Conservation (phyloP, 2,797 vertebrate genomes). For the Enteromius paludinosus region DNA sequence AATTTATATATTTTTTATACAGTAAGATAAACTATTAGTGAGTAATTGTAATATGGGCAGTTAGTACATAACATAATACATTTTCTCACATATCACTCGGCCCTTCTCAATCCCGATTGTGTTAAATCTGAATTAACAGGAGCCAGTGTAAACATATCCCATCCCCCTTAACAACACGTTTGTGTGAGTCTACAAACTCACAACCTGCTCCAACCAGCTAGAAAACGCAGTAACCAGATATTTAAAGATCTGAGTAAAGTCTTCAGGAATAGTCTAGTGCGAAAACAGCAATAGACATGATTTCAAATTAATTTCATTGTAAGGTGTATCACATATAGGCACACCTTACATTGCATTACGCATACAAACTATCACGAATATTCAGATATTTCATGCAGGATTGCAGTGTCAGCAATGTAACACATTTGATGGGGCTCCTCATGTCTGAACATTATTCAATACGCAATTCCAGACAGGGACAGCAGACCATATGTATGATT, state of each 20-base stretch:
- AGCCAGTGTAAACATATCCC: slow-evolving; percentile 49
- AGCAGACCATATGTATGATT: neutral
- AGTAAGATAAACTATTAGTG: neutral
- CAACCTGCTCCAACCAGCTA: neutral
- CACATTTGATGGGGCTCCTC: neutral
- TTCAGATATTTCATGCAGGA: neutral
- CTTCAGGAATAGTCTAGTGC: neutral
- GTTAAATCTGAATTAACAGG: slow-evolving; percentile 45
- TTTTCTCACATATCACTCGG: neutral
- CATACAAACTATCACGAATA: neutral
- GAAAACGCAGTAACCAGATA: neutral
- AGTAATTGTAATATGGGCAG: neutral
- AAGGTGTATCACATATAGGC: neutral
- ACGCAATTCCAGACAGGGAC: neutral
- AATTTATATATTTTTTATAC: neutral
- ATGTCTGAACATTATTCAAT: slow-evolving; percentile 1
- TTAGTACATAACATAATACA: too few species aligned
- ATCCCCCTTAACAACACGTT: slow-evolving; percentile 50
- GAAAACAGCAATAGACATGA: neutral
- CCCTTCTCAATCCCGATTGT: slow-evolving; percentile 13
- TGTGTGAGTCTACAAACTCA: slow-evolving; percentile 41
- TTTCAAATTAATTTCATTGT: neutral
- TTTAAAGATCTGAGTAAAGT: neutral
- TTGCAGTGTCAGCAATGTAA: neutral
- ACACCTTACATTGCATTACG: neutral